Percentiles rank a stretch among this genome's conserved stretches.
Evolutionary conservation across 2,797 vertebrate genomes (phyloP).

Genomic region (Danio aesculapii): DNA sequence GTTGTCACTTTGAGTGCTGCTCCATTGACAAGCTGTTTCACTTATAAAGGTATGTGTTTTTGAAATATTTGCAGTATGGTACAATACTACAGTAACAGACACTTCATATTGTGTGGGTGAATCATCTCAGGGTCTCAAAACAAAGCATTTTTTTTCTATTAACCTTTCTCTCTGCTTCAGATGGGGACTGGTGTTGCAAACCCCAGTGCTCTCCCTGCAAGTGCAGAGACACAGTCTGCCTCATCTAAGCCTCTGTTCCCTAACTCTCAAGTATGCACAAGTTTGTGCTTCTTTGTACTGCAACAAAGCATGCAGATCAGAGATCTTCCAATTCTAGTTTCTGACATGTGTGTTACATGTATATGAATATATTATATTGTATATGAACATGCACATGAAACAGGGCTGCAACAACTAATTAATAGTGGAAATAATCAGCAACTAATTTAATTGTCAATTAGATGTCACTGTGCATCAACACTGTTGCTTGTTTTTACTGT

Average conservation of each 20-base stretch:
- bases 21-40: no score
- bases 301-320: conserved; percentile 62
- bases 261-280: conserved; percentile 97
- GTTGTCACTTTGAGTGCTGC: no score
- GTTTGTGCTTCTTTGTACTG: conserved; percentile 77
- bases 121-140: conserved; percentile 45
- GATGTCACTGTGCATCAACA: no score
- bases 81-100: not conserved
- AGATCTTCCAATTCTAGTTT: not conserved
- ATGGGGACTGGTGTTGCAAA: conserved; percentile 96
- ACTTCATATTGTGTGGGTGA: not conserved
- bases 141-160: conserved; percentile 86
- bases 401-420: not conserved
- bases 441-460: no score
- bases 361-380: not conserved
- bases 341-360: not conserved
- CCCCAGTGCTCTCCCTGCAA: conserved; percentile 89
- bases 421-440: no score
- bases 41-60: not conserved
- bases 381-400: not conserved
- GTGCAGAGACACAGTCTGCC: conserved; percentile 94
- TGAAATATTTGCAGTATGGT: not conserved
- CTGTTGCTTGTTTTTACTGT: no score
- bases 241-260: conserved; percentile 95
- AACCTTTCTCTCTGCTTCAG: conserved; percentile 94